Percentiles rank a stretch among this genome's conserved stretches.
Evolutionary conservation across 2,888 invertebrate genomes (phyloP).

Genomic region (Hymenopus coronatus): DNA sequence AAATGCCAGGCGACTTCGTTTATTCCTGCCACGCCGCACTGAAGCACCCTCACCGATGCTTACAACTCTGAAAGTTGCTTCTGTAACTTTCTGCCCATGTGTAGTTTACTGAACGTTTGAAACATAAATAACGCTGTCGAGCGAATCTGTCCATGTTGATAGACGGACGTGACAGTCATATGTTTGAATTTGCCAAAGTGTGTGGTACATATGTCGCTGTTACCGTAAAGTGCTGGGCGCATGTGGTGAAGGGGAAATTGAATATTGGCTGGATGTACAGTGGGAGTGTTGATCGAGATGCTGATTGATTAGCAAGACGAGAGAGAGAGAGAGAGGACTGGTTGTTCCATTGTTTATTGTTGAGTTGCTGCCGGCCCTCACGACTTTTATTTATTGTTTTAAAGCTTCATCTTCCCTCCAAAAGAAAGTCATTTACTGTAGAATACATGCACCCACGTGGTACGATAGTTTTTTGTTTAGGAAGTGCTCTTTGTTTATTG

Average conservation of each 20-base stretch:
- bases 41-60: no score
- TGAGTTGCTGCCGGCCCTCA: not conserved
- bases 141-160: no score
- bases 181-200: no score
- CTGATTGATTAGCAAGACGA: slow-evolving; percentile 21
- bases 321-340: not conserved
- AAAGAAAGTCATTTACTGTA: slow-evolving; percentile 15
- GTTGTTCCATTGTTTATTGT: slow-evolving; percentile 26
- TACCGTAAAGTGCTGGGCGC: not conserved
- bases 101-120: no score
- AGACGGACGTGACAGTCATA: no score
- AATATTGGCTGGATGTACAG: slow-evolving; percentile 9
- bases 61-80: no score
- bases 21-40: no score
- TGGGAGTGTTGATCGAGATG: slow-evolving; percentile 22
- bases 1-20: no score
- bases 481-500: no score
- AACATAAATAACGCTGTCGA: no score
- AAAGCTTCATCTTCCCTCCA: not conserved
- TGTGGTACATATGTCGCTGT: not conserved
- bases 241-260: slow-evolving; percentile 10
- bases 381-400: slow-evolving; percentile 17
- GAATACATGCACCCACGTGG: not conserved
- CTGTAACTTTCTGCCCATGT: no score
- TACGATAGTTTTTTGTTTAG: no score